Percentiles rank a stretch among this genome's conserved stretches.
These are phyloP conservation scores for Serinus canaria DNA, from an alignment of 2,113 vertebrate species.

Conservation along the genomic window DNA sequence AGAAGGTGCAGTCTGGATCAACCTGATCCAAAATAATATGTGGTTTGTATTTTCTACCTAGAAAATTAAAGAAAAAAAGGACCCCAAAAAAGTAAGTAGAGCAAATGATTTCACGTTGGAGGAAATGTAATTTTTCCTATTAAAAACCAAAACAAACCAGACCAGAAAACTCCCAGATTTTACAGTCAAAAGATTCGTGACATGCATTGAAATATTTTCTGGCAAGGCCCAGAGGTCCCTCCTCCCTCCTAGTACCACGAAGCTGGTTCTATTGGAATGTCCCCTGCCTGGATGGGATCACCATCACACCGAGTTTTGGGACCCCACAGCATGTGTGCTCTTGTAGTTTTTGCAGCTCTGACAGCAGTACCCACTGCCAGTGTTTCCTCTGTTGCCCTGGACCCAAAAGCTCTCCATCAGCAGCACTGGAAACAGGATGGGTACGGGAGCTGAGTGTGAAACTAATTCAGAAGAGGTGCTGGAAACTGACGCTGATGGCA, in stretches of 20 bases:
- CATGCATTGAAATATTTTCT: neutral
- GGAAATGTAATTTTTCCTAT: conserved; percentile 17
- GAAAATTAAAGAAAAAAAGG: neutral
- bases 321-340: neutral
- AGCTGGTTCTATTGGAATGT: neutral
- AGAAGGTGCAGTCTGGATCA: neutral
- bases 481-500: neutral
- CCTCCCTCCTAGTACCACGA: neutral
- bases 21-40: neutral
- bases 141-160: neutral
- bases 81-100: neutral
- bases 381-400: neutral
- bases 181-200: neutral
- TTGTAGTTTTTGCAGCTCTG: neutral
- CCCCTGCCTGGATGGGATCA: neutral
- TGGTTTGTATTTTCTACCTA: neutral
- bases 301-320: neutral
- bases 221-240: neutral
- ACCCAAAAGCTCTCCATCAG: neutral
- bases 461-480: neutral
- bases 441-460: neutral
- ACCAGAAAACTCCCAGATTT: neutral
- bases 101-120: neutral
- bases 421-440: neutral
- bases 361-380: neutral